Conservation (phyloP, 64 coral and sea anemone genomes). For the Pocillopora verrucosa region DNA sequence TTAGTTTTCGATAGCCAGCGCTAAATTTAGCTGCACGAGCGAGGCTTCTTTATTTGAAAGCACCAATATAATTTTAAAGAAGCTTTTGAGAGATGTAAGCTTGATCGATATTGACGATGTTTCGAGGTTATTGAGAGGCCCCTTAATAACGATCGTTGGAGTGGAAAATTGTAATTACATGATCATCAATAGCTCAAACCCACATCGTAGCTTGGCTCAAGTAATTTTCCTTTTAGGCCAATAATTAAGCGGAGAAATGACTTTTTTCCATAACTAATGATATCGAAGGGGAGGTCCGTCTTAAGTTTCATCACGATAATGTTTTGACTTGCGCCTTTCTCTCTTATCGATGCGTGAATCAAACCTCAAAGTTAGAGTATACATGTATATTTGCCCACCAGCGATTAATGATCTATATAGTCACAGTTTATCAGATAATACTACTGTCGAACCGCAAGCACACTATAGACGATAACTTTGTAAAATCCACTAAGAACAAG, state of each 20-base stretch:
- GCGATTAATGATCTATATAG: neutral
- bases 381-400: neutral
- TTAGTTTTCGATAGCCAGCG: neutral
- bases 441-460: neutral
- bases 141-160: neutral
- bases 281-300: too few relatives aligned
- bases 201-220: too few relatives aligned
- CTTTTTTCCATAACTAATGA: too few relatives aligned
- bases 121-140: neutral
- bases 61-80: conserved; percentile 16
- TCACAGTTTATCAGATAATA: neutral
- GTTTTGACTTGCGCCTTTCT: neutral
- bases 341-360: conserved; percentile 12
- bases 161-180: conserved; percentile 27
- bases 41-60: neutral
- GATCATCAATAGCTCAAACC: neutral
- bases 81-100: conserved; percentile 7
- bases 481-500: neutral
- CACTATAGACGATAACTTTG: conserved; percentile 11
- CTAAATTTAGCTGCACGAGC: conserved; percentile 3
- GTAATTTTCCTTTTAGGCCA: too few relatives aligned
- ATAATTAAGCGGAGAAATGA: too few relatives aligned
- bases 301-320: neutral
- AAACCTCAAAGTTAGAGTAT: neutral
- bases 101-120: conserved; percentile 19